A percentile compares a stretch with the other conserved stretches of the same genome.
Evolutionary conservation across 2,113 vertebrate genomes (phyloP).

Genomic region (Dinomys branickii): DNA sequence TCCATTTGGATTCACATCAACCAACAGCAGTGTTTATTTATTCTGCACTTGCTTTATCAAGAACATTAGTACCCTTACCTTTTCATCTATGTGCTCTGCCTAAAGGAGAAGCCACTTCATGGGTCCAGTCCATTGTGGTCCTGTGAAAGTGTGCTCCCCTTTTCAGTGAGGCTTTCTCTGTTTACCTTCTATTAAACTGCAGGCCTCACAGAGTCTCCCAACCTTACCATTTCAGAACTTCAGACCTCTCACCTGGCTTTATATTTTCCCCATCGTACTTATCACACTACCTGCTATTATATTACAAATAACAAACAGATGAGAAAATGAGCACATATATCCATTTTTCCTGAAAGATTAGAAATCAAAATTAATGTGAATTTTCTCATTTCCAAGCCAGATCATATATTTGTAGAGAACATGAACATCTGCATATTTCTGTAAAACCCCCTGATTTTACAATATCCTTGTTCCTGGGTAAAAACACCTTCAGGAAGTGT

Average conservation of each 20-base stretch:
- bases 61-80: background rate
- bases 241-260: background rate
- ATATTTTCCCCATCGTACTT: background rate
- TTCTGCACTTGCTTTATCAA: background rate
- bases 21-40: background rate
- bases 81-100: background rate
- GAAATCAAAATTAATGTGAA: background rate
- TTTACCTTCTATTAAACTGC: background rate
- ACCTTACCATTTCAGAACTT: background rate
- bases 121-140: background rate
- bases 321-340: background rate
- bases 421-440: background rate
- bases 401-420: slow-evolving; percentile 17
- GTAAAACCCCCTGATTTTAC: background rate
- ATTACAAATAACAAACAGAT: slow-evolving; percentile 12
- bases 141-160: background rate
- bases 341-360: background rate
- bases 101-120: background rate
- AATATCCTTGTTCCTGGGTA: background rate
- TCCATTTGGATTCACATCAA: background rate
- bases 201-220: background rate
- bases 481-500: background rate
- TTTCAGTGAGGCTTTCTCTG: background rate
- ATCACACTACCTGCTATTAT: background rate
- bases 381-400: slow-evolving; percentile 39